Evolutionary conservation across 1,140 invertebrate genomes (phyloP).

Genomic region (Rhagoletis pomonella): DNA sequence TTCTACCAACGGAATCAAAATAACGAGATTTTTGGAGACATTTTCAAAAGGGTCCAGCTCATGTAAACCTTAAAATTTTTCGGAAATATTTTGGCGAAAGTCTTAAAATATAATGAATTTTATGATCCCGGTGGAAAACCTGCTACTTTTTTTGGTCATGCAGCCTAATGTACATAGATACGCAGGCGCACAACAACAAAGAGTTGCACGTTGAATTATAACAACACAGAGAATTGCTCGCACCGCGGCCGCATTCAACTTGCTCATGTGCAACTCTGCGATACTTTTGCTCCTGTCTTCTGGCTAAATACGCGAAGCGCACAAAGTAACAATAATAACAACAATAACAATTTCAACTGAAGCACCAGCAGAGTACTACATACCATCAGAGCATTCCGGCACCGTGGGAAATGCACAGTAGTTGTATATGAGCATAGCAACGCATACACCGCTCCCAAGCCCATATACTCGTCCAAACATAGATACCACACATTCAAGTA

Average conservation of each 20-base stretch:
- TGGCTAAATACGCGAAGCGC: slow-evolving; percentile 15
- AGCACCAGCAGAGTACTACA: background rate
- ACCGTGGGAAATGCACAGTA: slow-evolving; percentile 74
- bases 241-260: background rate
- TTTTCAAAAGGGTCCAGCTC: too few relatives aligned
- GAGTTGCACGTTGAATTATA: background rate
- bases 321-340: slow-evolving; percentile 17
- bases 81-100: too few relatives aligned
- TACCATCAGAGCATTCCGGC: slow-evolving; percentile 50
- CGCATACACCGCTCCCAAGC: slow-evolving; percentile 42
- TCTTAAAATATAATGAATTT: too few relatives aligned
- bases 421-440: slow-evolving; percentile 55
- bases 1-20: too few relatives aligned
- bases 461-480: background rate
- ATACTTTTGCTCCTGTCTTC: slow-evolving; percentile 34
- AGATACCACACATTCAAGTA: background rate
- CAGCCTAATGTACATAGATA: background rate
- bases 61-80: too few relatives aligned
- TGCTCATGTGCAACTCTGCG: slow-evolving; percentile 37
- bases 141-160: too few relatives aligned
- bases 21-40: too few relatives aligned
- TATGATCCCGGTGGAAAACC: too few relatives aligned
- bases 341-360: slow-evolving; percentile 17
- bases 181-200: slow-evolving; percentile 12
- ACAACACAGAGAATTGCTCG: slow-evolving; percentile 28